These are phyloP conservation scores for Otocyon megalotis DNA, from an alignment of 2,113 vertebrate species.

Conservation along the genomic window DNA sequence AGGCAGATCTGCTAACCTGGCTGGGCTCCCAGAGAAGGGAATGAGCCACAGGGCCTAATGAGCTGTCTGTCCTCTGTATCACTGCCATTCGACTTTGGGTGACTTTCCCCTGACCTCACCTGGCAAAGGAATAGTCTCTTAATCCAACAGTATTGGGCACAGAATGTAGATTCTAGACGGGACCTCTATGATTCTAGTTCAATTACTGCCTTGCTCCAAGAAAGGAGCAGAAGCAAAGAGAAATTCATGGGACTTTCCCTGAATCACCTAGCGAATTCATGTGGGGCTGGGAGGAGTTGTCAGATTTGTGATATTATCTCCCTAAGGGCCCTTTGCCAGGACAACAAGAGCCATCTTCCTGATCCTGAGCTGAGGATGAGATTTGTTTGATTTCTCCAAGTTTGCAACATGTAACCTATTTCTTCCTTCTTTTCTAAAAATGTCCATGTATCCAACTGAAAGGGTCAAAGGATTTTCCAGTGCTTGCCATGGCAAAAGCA, in stretches of 20 bases:
- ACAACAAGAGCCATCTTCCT: not conserved
- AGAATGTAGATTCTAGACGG: fast-evolving
- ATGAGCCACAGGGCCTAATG: no score
- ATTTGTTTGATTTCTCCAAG: not conserved
- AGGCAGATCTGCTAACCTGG: not conserved
- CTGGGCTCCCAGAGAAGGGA: not conserved
- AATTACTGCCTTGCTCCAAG: not conserved
- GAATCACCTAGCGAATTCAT: no score
- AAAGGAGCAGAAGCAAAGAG: not conserved
- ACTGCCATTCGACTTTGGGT: fast-evolving
- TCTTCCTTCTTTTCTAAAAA: not conserved
- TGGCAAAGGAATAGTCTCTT: not conserved
- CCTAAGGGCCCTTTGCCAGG: not conserved
- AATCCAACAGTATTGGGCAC: fast-evolving
- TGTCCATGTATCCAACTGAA: not conserved
- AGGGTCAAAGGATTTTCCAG: not conserved
- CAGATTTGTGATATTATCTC: not conserved
- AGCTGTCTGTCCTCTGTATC: not conserved
- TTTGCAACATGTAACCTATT: not conserved
- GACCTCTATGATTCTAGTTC: not conserved
- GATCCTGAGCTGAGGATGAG: not conserved
- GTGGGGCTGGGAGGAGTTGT: not conserved
- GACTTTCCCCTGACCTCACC: not conserved
- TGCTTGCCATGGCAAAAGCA: not conserved
- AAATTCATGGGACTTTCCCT: no score